phyloP scores from a whole-genome alignment of 1,140 invertebrate species.

The Eumeta japonica region DNA sequence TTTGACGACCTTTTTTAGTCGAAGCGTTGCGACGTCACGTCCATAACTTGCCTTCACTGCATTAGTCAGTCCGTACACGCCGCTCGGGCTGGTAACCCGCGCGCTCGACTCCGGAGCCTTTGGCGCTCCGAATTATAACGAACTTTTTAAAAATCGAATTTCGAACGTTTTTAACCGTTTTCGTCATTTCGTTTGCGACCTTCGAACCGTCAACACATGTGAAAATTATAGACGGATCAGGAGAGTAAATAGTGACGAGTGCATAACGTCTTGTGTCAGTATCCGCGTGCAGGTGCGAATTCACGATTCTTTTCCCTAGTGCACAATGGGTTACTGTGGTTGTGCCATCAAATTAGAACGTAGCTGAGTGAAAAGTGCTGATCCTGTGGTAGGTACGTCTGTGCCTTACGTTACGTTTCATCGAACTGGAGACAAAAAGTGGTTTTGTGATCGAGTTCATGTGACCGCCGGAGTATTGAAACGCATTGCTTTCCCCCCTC shows the following conservation, averaged over 20 bases:
- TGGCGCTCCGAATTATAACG: slow-evolving; percentile 12
- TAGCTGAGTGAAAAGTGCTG: slow-evolving; percentile 41
- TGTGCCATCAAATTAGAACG: slow-evolving; percentile 36
- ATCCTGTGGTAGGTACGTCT: slow-evolving; percentile 25
- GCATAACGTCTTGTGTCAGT: slow-evolving; percentile 42
- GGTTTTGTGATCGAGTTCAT: slow-evolving; percentile 31
- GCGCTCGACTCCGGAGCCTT: slow-evolving; percentile 19
- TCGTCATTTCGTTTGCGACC: slow-evolving; percentile 44
- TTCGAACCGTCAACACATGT: slow-evolving; percentile 30
- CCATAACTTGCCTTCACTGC: too few species aligned
- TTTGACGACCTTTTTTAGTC: too few species aligned
- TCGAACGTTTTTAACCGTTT: slow-evolving; percentile 46
- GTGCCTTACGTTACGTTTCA: slow-evolving; percentile 30
- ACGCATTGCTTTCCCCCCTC: slow-evolving; percentile 25
- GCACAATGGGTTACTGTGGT: slow-evolving; percentile 21
- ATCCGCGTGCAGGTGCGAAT: background rate
- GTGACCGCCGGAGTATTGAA: slow-evolving; percentile 30
- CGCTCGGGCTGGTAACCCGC: slow-evolving; percentile 49
- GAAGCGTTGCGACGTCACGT: too few species aligned
- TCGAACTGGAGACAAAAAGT: slow-evolving; percentile 33
- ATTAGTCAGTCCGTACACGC: slow-evolving; percentile 54
- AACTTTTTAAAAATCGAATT: slow-evolving; percentile 38
- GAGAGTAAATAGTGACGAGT: too few species aligned
- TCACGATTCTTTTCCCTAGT: background rate
- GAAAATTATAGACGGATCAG: slow-evolving; percentile 10